A percentile compares a stretch with the other conserved stretches of the same genome.
phyloP scores from a whole-genome alignment of 2,888 invertebrate species.

The Lasioglossum villosulum region DNA sequence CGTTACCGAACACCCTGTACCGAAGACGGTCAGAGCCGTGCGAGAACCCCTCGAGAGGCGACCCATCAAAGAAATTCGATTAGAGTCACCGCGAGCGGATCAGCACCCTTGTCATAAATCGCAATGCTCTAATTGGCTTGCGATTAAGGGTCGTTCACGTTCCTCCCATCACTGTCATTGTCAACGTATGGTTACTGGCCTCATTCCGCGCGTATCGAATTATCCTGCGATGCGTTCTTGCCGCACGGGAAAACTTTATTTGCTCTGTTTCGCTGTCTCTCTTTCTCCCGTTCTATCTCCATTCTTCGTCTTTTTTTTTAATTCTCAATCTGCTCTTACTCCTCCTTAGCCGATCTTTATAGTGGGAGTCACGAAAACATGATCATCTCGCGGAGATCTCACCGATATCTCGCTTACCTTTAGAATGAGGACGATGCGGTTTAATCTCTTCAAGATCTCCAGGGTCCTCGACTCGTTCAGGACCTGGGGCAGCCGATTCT shows the following conservation, averaged over 20 bases:
- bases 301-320: not conserved
- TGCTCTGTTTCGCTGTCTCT: not conserved
- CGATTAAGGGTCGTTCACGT: conserved; percentile 68
- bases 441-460: conserved; percentile 95
- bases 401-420: conserved; percentile 87
- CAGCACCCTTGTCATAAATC: conserved; percentile 55
- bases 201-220: conserved; percentile 40
- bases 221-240: conserved; percentile 21
- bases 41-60: conserved; percentile 12
- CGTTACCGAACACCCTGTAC: not conserved
- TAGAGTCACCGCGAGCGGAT: conserved; percentile 47
- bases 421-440: conserved; percentile 95
- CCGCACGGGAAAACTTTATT: not conserved
- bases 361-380: not conserved
- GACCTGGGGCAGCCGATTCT: conserved; percentile 84
- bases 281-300: not conserved
- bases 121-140: conserved; percentile 77
- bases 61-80: conserved; percentile 49
- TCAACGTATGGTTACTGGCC: conserved; percentile 64
- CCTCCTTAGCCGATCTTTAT: not conserved
- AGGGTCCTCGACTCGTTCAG: conserved; percentile 96
- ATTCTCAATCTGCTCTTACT: not conserved
- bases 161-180: conserved; percentile 65
- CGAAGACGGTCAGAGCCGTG: not conserved
- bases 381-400: not conserved